phyloP scores from a whole-genome alignment of 2,797 vertebrate genomes.

The Echiichthys vipera region DNA sequence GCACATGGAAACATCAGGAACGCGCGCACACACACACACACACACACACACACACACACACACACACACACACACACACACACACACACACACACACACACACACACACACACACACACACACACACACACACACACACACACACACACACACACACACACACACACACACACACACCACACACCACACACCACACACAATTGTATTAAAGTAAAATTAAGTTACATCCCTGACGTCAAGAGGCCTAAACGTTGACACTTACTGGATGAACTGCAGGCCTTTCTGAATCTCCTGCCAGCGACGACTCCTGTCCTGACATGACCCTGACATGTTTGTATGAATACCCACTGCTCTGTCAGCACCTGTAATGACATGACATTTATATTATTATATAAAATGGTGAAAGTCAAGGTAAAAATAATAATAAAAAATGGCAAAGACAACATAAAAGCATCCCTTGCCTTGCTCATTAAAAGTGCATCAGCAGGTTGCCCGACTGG shows the following conservation, averaged over 20 bases:
- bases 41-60: too few species aligned
- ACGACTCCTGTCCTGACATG: slow-evolving; percentile 89
- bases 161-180: too few species aligned
- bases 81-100: too few species aligned
- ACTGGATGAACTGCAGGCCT: slow-evolving; percentile 97
- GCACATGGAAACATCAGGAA: neutral
- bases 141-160: too few species aligned
- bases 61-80: too few species aligned
- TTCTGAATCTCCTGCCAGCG: slow-evolving; percentile 96
- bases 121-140: too few species aligned
- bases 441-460: neutral
- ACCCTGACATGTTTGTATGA: slow-evolving; percentile 91
- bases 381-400: rapidly evolving
- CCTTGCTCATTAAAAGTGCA: neutral
- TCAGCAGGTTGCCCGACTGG: slow-evolving; percentile 2
- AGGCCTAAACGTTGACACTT: slow-evolving; percentile 65
- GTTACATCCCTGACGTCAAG: neutral
- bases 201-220: too few species aligned
- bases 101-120: too few species aligned
- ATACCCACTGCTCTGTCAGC: slow-evolving; percentile 75
- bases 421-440: neutral
- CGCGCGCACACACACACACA: too few species aligned
- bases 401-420: rapidly evolving
- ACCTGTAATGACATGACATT: slow-evolving; percentile 79
- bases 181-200: too few species aligned